Percentiles rank a stretch among this genome's conserved stretches.
Evolutionary conservation across 2,113 vertebrate genomes (phyloP).

Genomic region (Vidua macroura): DNA sequence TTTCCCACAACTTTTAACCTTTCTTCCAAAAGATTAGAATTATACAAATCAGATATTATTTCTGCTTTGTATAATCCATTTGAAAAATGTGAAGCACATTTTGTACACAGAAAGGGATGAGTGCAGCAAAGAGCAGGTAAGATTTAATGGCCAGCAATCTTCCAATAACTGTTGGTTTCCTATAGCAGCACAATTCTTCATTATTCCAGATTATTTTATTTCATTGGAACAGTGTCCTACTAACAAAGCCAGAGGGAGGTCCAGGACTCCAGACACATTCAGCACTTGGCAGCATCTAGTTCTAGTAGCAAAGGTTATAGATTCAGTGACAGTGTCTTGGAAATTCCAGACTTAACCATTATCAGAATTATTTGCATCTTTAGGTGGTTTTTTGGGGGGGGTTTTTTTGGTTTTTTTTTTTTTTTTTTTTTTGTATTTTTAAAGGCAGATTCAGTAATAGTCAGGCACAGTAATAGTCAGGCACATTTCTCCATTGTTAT

Average conservation of each 20-base stretch:
- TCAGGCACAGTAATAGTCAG: neutral
- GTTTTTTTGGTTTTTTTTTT: neutral
- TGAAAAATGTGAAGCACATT: neutral
- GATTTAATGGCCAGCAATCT: neutral
- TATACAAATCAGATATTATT: neutral
- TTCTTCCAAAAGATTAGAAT: slow-evolving; percentile 46
- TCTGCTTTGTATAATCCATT: slow-evolving; percentile 23
- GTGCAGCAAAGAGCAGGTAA: neutral
- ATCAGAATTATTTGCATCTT: neutral
- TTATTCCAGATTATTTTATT: neutral
- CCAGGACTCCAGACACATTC: neutral
- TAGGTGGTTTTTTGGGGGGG: neutral
- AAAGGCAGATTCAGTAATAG: neutral
- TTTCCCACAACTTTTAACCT: slow-evolving; percentile 60
- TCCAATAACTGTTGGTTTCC: neutral
- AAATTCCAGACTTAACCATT: neutral
- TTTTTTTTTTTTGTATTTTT: neutral
- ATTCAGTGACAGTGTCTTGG: neutral
- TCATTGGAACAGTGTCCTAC: neutral
- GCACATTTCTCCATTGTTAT: neutral
- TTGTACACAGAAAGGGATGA: neutral
- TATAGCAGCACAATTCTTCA: neutral
- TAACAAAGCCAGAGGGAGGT: neutral
- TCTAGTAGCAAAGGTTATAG: neutral
- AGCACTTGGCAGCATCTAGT: neutral